phyloP scores from a whole-genome alignment of 2,797 vertebrate species.

The Enteromius unitaeniatus region DNA sequence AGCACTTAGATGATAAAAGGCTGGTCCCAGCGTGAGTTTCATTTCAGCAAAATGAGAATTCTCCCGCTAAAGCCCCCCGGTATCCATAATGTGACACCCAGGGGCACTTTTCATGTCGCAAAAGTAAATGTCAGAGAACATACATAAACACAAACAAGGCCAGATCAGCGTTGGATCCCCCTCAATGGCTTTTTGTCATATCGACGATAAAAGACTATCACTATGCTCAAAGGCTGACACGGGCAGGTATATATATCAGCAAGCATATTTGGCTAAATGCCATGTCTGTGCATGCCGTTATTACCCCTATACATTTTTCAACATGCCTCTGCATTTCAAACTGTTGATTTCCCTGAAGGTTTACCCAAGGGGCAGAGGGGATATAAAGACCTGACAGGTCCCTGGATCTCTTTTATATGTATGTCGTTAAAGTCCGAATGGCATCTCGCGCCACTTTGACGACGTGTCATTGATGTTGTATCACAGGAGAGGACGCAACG shows the following conservation, averaged over 20 bases:
- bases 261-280: slow-evolving; percentile 68
- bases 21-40: slow-evolving; percentile 50
- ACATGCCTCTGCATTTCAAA: slow-evolving; percentile 63
- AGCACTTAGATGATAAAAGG: slow-evolving; percentile 48
- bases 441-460: slow-evolving; percentile 60
- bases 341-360: slow-evolving; percentile 71
- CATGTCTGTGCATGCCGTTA: slow-evolving; percentile 64
- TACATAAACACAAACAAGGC: slow-evolving; percentile 62
- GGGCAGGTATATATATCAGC: slow-evolving; percentile 30
- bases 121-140: slow-evolving; percentile 64
- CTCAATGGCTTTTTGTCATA: slow-evolving; percentile 61
- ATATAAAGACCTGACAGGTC: slow-evolving; percentile 58
- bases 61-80: slow-evolving; percentile 23
- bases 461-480: slow-evolving; percentile 66
- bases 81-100: slow-evolving; percentile 57
- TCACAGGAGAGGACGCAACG: slow-evolving; percentile 43
- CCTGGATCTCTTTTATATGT: slow-evolving; percentile 68
- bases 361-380: slow-evolving; percentile 52
- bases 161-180: slow-evolving; percentile 54
- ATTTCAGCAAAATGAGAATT: slow-evolving; percentile 51
- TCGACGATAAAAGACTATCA: slow-evolving; percentile 61
- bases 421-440: slow-evolving; percentile 65
- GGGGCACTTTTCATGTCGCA: slow-evolving; percentile 51
- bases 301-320: slow-evolving; percentile 63
- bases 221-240: slow-evolving; percentile 65